Base-by-base conservation (phyloP, 2,797 vertebrate genomes). In the Melanotaenia trifasciata region DNA sequence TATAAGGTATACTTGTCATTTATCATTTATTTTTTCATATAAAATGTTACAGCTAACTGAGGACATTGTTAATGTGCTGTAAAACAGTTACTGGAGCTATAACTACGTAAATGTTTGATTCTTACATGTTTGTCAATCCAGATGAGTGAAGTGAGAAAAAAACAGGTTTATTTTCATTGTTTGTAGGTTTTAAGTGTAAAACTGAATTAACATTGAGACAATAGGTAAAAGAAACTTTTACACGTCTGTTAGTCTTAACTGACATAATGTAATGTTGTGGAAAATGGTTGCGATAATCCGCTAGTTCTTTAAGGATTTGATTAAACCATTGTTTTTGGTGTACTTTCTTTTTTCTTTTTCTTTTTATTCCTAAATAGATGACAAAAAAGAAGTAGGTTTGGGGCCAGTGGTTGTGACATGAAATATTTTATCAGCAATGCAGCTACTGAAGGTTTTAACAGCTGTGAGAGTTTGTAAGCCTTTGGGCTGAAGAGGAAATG, bases 401-500 rank as follows among this genome's bases (percentile, higher is more conserved):
- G 78, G 40, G 30, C 64, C 76, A 66, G 66, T 61, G 58, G 69
- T 79, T 74, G 45, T 74, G 74, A 83, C 84, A 79, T 74, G 78
- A 73, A 64, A 78, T 87, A 81, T 81, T 70, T 80, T 74, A 79
- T 88, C 70, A 3, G 57, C 76, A 73, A 3, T 71, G 65, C 30
- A 6, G 38, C 74, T 69, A 32, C 53, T n/a, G 6, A 54, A 68
- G 79, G 78, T 73, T 79, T 72, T 80, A 85, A 84, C 65, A 70
- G 67, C 67, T 54, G 30, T 67, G 75, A 87, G 64, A 79, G 74
- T 83, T 73, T 89, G 72, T 90, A 87, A 90, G 82, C 77, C 84
- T 89, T 81, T 79, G 47, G 71, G 73, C 59, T 86, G 64, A 89
- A 74, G 76, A 82, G 77, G 81, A 87, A 90, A 86, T 74, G 71